Conservation (phyloP, 2,888 invertebrate species). For the Dermolepida albohirtum region DNA sequence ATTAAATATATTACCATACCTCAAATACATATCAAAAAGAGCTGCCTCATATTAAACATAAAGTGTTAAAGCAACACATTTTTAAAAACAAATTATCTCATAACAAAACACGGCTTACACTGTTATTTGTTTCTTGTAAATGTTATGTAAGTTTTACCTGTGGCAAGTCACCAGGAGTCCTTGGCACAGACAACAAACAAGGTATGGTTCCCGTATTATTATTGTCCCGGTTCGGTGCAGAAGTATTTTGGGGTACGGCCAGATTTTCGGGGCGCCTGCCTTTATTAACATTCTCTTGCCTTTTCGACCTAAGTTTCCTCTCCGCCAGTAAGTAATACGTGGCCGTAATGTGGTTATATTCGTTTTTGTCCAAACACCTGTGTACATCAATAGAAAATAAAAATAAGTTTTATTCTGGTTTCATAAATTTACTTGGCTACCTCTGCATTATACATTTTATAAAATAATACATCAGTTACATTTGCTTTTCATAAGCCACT, state of each 20-base stretch:
- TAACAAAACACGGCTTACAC: too few species aligned
- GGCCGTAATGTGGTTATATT: slow-evolving; percentile 98
- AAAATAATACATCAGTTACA: too few species aligned
- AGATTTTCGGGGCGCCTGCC: slow-evolving; percentile 62
- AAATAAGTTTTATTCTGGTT: too few species aligned
- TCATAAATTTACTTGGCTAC: too few species aligned
- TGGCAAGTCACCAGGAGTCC: slow-evolving; percentile 77
- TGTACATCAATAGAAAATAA: slow-evolving; percentile 1
- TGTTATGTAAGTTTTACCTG: slow-evolving; percentile 65
- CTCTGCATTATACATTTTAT: too few species aligned
- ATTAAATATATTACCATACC: too few species aligned
- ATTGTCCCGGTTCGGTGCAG: slow-evolving; percentile 56
- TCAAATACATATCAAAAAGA: too few species aligned
- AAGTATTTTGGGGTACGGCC: slow-evolving; percentile 60
- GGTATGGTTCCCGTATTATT: slow-evolving; percentile 55
- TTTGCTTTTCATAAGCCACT: too few species aligned
- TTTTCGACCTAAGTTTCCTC: slow-evolving; percentile 83
- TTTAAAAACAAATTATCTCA: too few species aligned
- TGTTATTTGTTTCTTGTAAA: too few species aligned
- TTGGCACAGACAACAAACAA: slow-evolving; percentile 71
- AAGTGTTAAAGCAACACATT: too few species aligned
- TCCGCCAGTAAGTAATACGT: slow-evolving; percentile 98
- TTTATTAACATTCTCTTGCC: slow-evolving; percentile 72
- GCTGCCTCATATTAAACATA: too few species aligned
- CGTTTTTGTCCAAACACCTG: slow-evolving; percentile 92